Evolutionary conservation across 64 coral and sea anemone genomes (phyloP), one percentile per base, ranked within the genome.

Genomic region (Anthopleura sola): DNA sequence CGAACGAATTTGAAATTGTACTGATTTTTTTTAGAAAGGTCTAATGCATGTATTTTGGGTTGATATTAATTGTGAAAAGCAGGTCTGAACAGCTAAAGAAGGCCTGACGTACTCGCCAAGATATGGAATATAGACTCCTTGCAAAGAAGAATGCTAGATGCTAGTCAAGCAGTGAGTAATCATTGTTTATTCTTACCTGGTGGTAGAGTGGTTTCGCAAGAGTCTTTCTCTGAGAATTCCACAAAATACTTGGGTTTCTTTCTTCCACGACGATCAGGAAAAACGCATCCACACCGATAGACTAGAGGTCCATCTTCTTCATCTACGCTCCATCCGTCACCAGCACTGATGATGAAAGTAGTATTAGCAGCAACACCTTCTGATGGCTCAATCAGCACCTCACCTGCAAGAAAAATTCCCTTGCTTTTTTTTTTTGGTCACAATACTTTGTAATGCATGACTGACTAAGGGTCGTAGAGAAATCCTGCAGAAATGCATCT

Each of bases 321-420:
- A 34, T 7, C 66, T 14, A 71, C 66, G 66, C 66, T 71, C 66
- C 78, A 81, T 48, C 78, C 78, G 13, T 81, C 78, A 46, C 23
- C 49, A 32, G 78, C 37, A 81, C 21, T 13, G 17, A 81, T 24
- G 2, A 12, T 81, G 28, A 81, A 81, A 53, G 17, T 81, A 29
- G 78, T 81, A 17, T 81, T 81, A 3, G 23, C 49, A 48, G 78
- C 78, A 46, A 81, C 78, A 12, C 78, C 78, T 48, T 81, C 39
- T 53, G 78, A 23, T 48, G 78, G 78, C 17, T 81, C 78, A n/a
- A 81, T 46, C 37, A 53, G 15, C 39, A 81, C 20, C 15, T 48
- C 38, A 48, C 78, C 78, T 81, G 28, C 11, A 71, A 71, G 29
- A 71, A 32, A 16, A 66, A 1, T n/a, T n/a, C n/a, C n/a, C n/a